Base-by-base conservation (phyloP, 2,113 vertebrate species). In the Siniperca knerii region DNA sequence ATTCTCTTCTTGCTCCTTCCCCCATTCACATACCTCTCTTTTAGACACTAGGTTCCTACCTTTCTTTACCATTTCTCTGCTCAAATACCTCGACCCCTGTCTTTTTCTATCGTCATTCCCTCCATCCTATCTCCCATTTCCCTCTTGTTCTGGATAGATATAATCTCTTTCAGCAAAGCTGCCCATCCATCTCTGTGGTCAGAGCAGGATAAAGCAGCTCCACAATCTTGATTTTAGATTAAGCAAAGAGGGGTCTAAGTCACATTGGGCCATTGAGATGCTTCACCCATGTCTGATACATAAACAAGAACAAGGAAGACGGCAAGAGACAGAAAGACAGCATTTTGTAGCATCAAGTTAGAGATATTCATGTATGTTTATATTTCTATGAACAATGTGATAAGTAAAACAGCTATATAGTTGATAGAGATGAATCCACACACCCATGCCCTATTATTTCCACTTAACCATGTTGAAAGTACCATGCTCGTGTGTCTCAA, bases 91-190 rank as follows among this genome's bases (percentile, higher is more conserved):
- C 42, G n/a, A 73, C 67, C 48, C 42, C 62, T 73, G 29, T 29
- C 65, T 44, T 81, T 80, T 79, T 62, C 60, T 42, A 74, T 54
- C 52, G 40, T 74, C 2, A 74, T 74, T 75, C 83, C 86, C 83
- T 92, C 85, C 78, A 29, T 68, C 82, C 84, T 84, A 25, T 44
- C n/a, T 42, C 20, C 37, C 37, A 83, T 81, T 67, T 61, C 87
- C 75, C 86, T 90, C 91, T 88, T 93, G 82, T 77, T 89, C 79
- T 73, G 55, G 54, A 93, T 75, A 84, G 91, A 93, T 91, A 91
- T 89, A 90, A 96, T 93, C 93, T 92, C 90, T 90, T 92, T 84
- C 84, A 90, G 89, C 73, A 91, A 93, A 90, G 77, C 75, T 25
- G 67, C 48, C 75, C 90, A 95, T 95, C 93, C 84, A 87, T 94